A percentile compares a stretch with the other conserved stretches of the same genome.
Evolutionary conservation across 64 coral and sea anemone species (phyloP).

Genomic region (Astreopora myriophthalma): DNA sequence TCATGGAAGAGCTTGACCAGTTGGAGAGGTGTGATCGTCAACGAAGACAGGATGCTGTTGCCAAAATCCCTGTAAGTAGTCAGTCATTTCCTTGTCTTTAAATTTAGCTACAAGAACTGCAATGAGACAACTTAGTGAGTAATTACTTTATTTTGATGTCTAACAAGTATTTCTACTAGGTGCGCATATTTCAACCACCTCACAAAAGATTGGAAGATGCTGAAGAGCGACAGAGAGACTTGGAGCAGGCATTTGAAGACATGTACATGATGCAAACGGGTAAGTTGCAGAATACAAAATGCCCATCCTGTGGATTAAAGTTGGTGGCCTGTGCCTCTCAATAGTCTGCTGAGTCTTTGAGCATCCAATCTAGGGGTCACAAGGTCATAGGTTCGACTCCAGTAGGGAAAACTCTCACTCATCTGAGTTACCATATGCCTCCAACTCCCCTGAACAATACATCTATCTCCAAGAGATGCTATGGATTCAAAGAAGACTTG

Average conservation of each 20-base stretch:
- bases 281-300: too few relatives aligned
- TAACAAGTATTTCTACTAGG: conserved; percentile 22
- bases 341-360: too few relatives aligned
- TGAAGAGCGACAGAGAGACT: conserved; percentile 87
- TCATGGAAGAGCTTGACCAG: conserved; percentile 76
- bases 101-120: neutral
- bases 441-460: too few relatives aligned
- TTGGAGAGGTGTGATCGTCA: conserved; percentile 89
- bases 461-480: too few relatives aligned
- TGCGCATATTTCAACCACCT: conserved; percentile 95
- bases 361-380: too few relatives aligned
- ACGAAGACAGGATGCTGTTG: conserved; percentile 94
- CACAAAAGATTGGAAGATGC: conserved; percentile 92
- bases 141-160: neutral
- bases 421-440: too few relatives aligned
- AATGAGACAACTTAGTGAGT: too few relatives aligned
- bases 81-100: neutral
- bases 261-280: conserved; percentile 99
- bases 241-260: conserved; percentile 97
- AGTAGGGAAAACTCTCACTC: too few relatives aligned
- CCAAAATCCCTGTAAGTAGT: conserved; percentile 90
- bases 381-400: too few relatives aligned
- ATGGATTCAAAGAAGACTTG: too few relatives aligned
- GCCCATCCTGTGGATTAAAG: too few relatives aligned
- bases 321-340: too few relatives aligned